A percentile compares a stretch with the other conserved stretches of the same genome.
These are phyloP conservation scores for Spongilla lacustris DNA, from an alignment of 37 sponge, comb jelly and placozoan genomes.

Conservation along the genomic window DNA sequence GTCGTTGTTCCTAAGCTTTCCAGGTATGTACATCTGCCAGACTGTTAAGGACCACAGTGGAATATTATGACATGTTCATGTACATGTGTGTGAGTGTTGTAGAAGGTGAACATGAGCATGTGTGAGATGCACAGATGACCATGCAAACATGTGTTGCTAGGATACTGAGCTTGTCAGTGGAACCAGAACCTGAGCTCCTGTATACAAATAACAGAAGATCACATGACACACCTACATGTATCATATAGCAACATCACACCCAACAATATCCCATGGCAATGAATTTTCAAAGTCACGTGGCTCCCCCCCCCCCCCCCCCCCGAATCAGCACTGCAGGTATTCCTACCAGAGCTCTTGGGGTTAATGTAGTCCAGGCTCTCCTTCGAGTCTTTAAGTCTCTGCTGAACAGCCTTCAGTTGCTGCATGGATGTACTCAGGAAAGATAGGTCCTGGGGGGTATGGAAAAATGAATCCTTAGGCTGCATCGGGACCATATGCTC, in stretches of 20 bases:
- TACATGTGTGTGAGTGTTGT: no score
- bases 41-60: not conserved
- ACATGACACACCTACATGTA: no score
- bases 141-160: constrained; percentile 10
- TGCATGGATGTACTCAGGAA: constrained; percentile 79
- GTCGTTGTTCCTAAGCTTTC: constrained; percentile 59
- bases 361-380: constrained; percentile 65
- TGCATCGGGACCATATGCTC: no score
- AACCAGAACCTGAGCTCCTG: constrained; percentile 78
- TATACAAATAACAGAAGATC: not conserved
- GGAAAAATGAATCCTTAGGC: not conserved
- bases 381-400: constrained; percentile 83
- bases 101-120: no score
- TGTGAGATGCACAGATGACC: no score
- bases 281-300: no score
- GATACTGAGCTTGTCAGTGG: constrained; percentile 91
- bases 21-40: constrained; percentile 95
- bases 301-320: not conserved
- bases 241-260: no score
- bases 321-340: not conserved
- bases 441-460: constrained; percentile 61
- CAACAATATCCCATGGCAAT: no score
- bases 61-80: not conserved
- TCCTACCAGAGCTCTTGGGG: constrained; percentile 69
- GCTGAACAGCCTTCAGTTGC: constrained; percentile 89